Base-by-base conservation (phyloP, 2,113 vertebrate species). In the Cariama cristata region DNA sequence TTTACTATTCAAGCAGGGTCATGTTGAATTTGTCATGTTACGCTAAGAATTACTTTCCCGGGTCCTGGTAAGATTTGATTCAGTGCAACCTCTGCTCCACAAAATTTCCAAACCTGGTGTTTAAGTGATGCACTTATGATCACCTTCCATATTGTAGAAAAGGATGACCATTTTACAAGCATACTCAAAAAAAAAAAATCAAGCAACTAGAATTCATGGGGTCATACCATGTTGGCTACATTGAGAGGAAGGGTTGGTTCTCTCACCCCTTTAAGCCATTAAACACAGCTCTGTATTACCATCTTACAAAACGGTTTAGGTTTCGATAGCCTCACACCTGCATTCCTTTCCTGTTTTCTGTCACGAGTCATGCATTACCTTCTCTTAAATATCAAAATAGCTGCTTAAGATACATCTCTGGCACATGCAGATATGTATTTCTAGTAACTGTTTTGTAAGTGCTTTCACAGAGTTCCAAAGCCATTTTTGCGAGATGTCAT, bases 71-170 rank as follows among this genome's bases (percentile, higher is more conserved):
- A 20, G 23, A 15, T 35, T 3, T 56, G 9, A 14, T 50, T 64
- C 3, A 4, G 16, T 35, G 26, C 11, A 67, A 55, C 26, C 35
- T 59, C 45, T 44, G 10, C 35, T 42, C 21, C 14, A 23, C 24
- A 27, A 9, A 27, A 32, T 4, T 69, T 60, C 35, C 33, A 80
- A 63, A 16, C 11, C 10, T 52, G 19, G 2, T 40, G 11, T 49
- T 27, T 8, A 56, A 59, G 4, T 0, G 1, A 60, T 14, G 3
- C 6, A 14, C 12, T 86, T 76, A 63, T 6, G 3, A 72, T n/a
- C 9, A 11, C 2, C 5, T 56, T 30, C 24, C 3, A 2, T 4
- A 8, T 0, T 17, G 30, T 3, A 30, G 20, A 60, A 21, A 2
- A 2, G 6, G 4, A 30, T 2, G 0, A 18, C 7, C 13, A 30